phyloP scores from a whole-genome alignment of 1,140 invertebrate species.

The Bombus soroeensis region DNA sequence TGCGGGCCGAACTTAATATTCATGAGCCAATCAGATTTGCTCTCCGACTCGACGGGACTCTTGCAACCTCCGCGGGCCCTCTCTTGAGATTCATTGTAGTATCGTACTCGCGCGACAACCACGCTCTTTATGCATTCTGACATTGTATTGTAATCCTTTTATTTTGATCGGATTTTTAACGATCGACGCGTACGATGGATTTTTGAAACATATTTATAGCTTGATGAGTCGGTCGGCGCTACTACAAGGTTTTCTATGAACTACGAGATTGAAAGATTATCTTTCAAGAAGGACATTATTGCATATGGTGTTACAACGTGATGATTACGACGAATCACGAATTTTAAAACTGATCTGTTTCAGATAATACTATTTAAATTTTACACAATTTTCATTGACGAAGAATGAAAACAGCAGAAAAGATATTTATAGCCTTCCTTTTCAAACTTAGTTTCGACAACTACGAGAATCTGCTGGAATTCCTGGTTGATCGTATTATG shows the following conservation, averaged over 20 bases:
- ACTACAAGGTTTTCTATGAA: not conserved
- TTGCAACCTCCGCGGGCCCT: slow-evolving; percentile 71
- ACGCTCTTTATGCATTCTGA: slow-evolving; percentile 5
- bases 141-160: not conserved
- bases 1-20: slow-evolving; percentile 83
- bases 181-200: not conserved
- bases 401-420: too few relatives aligned
- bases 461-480: too few relatives aligned
- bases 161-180: not conserved
- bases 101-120: slow-evolving; percentile 5
- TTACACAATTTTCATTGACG: too few relatives aligned
- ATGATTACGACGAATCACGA: too few relatives aligned
- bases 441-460: too few relatives aligned
- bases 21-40: slow-evolving; percentile 84
- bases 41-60: slow-evolving; percentile 78
- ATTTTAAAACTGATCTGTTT: too few relatives aligned
- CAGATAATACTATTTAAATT: too few relatives aligned
- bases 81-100: slow-evolving; percentile 73
- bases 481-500: too few relatives aligned
- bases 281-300: not conserved
- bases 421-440: too few relatives aligned
- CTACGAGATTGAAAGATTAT: not conserved
- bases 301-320: too few relatives aligned
- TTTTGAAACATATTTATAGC: not conserved
- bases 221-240: not conserved